Conservation (phyloP, 2,113 vertebrate species). For the Parotia lawesii region DNA sequence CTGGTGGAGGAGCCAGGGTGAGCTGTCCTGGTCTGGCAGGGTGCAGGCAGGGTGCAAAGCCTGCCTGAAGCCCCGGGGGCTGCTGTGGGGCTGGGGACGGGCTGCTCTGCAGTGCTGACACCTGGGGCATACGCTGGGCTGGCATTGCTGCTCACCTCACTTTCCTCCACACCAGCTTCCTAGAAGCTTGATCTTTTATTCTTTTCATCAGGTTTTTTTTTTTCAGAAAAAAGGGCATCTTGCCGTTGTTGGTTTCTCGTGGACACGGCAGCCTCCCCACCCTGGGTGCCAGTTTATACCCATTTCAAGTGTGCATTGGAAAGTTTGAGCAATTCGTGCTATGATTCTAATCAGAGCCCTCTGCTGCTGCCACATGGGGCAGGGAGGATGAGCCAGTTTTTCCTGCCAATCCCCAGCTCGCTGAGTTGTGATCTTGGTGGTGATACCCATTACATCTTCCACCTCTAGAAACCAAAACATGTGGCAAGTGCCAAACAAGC, state of each 20-base stretch:
- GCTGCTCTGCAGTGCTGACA: fast-evolving
- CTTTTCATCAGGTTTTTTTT: neutral
- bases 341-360: neutral
- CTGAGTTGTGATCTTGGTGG: fast-evolving
- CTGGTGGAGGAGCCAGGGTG: neutral
- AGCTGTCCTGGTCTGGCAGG: neutral
- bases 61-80: fast-evolving
- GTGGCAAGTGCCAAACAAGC: neutral
- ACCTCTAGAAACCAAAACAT: neutral
- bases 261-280: fast-evolving
- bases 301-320: neutral
- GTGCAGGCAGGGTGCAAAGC: neutral
- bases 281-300: neutral
- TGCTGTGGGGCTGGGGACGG: neutral
- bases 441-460: neutral
- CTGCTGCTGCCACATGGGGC: fast-evolving
- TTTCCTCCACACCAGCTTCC: neutral
- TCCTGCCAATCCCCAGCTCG: neutral
- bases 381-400: conserved; percentile 16
- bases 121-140: neutral
- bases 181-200: neutral
- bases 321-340: neutral
- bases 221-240: neutral
- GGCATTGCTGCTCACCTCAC: fast-evolving
- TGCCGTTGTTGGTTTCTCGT: neutral